A percentile compares a stretch with the other conserved stretches of the same genome.
Conservation (phyloP, 2,797 vertebrate species). For the Myotis planiceps region DNA sequence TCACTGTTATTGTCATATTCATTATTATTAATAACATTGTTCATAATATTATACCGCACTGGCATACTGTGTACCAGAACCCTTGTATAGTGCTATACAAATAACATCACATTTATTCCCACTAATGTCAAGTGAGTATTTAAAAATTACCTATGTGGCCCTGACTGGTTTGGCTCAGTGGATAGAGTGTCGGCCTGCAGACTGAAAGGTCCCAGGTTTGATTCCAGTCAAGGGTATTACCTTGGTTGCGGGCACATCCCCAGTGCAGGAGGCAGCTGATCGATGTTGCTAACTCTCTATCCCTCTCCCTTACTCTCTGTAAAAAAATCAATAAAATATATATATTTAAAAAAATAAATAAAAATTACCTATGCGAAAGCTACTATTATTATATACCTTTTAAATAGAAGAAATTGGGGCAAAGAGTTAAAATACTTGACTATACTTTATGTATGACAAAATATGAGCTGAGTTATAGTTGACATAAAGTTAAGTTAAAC, state of each 20-base stretch:
- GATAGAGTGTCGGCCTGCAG: too few species aligned
- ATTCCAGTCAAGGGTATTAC: too few species aligned
- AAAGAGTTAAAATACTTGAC: neutral
- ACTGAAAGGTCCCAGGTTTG: too few species aligned
- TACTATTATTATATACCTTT: neutral
- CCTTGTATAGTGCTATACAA: neutral
- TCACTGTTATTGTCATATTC: neutral
- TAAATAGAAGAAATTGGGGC: neutral
- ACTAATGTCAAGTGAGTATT: neutral
- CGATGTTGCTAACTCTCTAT: too few species aligned
- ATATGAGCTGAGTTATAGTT: neutral
- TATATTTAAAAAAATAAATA: too few species aligned
- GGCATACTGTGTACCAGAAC: neutral
- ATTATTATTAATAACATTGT: neutral
- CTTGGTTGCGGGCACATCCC: too few species aligned
- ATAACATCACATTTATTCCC: neutral
- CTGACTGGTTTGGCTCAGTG: too few species aligned
- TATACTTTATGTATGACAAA: neutral
- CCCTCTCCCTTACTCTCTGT: too few species aligned
- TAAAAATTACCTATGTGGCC: neutral
- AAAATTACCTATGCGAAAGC: neutral
- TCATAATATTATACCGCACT: neutral
- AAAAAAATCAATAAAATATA: too few species aligned
- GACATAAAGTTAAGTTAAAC: slow-evolving; percentile 14
- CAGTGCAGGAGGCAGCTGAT: too few species aligned